Conservation (phyloP, 2,888 invertebrate genomes). For the Scaptomyza flava region DNA sequence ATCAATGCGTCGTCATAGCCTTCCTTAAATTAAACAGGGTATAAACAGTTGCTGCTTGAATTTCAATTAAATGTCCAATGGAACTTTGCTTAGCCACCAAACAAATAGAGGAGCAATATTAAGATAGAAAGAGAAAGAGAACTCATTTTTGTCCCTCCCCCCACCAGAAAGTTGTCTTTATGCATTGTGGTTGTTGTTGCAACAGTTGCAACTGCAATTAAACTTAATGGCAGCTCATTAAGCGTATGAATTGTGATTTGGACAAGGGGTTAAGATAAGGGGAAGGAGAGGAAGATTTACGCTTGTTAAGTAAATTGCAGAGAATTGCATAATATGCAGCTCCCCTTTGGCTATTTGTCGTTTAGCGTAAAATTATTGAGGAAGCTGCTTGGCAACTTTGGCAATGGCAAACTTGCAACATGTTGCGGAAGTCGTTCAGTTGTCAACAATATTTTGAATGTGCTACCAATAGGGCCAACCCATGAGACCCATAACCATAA, state of each 20-base stretch:
- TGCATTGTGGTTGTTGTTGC: constrained; percentile 23
- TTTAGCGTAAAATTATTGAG: constrained; percentile 8
- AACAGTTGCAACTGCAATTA: constrained; percentile 74
- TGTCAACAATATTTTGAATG: constrained; percentile 39
- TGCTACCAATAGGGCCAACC: constrained; percentile 15
- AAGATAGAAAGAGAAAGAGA: neutral
- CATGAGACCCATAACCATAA: constrained; percentile 21
- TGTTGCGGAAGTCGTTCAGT: constrained; percentile 56
- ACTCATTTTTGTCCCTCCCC: neutral
- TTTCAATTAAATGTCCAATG: constrained; percentile 50
- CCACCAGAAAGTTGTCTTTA: constrained; percentile 8
- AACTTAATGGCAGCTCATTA: constrained; percentile 78
- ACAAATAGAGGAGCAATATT: constrained; percentile 15
- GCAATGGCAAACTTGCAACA: constrained; percentile 33
- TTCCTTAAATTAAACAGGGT: constrained; percentile 10
- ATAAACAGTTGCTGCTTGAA: constrained; percentile 20
- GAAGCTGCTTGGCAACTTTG: neutral
- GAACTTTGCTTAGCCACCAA: constrained; percentile 20
- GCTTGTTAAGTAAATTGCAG: constrained; percentile 35
- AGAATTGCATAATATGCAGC: constrained; percentile 63
- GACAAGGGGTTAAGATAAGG: neutral
- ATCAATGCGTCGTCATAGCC: too few relatives aligned
- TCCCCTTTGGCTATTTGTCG: constrained; percentile 3
- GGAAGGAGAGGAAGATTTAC: neutral
- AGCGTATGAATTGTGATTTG: constrained; percentile 55